Evolutionary conservation across 1,140 invertebrate species (phyloP).

Genomic region (Brachionus paranguensis): DNA sequence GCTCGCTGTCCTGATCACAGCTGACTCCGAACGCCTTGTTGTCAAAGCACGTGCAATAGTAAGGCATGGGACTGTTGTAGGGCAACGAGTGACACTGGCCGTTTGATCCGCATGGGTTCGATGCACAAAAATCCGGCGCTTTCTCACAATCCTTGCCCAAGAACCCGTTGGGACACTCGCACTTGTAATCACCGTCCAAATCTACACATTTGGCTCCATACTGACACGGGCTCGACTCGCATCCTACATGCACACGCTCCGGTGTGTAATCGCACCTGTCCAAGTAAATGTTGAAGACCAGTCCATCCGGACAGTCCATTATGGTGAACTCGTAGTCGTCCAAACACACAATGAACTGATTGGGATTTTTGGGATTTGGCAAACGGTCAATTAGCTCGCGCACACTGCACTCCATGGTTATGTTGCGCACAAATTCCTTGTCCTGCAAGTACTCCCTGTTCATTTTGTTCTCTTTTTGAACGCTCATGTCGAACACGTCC

Average conservation of each 20-base stretch:
- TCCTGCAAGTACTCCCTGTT: neutral
- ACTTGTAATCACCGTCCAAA: neutral
- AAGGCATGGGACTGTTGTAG: neutral
- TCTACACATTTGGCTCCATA: slow-evolving; percentile 17
- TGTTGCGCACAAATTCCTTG: neutral
- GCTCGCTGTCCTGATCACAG: neutral
- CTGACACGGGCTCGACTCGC: slow-evolving; percentile 11
- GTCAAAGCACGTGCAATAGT: slow-evolving; percentile 13
- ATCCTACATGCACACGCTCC: neutral
- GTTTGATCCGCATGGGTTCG: neutral
- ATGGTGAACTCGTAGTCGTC: neutral
- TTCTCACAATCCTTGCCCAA: neutral
- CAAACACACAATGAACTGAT: slow-evolving; percentile 16
- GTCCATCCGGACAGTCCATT: slow-evolving; percentile 11
- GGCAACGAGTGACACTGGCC: slow-evolving; percentile 20
- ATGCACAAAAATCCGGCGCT: slow-evolving; percentile 11
- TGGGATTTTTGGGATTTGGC: slow-evolving; percentile 3
- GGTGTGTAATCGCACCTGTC: slow-evolving; percentile 13
- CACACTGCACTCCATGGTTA: neutral
- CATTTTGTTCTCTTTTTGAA: neutral
- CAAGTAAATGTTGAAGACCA: slow-evolving; percentile 20
- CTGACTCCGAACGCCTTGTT: neutral
- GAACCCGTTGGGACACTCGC: neutral
- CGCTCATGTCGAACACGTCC: neutral
- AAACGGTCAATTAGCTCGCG: neutral